Percentiles rank a stretch among this genome's conserved stretches.
Conservation (phyloP, 2,888 invertebrate genomes). For the Megastigmus dorsalis region DNA sequence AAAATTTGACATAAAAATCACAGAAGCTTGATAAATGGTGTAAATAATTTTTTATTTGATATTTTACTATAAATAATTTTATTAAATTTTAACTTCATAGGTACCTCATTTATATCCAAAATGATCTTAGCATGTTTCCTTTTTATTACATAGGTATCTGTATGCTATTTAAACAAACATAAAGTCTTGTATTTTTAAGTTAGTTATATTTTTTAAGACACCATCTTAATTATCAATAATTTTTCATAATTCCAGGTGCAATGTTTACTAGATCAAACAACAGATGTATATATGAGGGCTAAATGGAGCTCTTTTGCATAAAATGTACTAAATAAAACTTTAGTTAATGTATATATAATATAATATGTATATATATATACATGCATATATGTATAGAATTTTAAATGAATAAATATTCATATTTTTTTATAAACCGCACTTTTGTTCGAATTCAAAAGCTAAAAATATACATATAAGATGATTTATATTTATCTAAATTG, state of each 20-base stretch:
- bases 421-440: neutral
- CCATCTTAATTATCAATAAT: too few relatives aligned
- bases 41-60: too few relatives aligned
- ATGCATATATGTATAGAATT: neutral
- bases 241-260: slow-evolving; percentile 76
- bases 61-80: too few relatives aligned
- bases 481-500: neutral
- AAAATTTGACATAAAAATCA: too few relatives aligned
- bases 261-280: slow-evolving; percentile 82
- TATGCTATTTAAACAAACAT: too few relatives aligned
- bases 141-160: too few relatives aligned
- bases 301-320: slow-evolving; percentile 79
- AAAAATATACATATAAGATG: neutral
- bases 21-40: too few relatives aligned
- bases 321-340: neutral
- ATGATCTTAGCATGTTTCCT: too few relatives aligned
- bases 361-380: slow-evolving; percentile 5
- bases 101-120: too few relatives aligned
- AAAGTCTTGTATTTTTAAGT: too few relatives aligned
- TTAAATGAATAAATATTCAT: neutral
- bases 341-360: neutral
- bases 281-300: slow-evolving; percentile 79
- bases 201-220: too few relatives aligned
- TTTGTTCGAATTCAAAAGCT: neutral
- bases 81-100: too few relatives aligned